Conservation (phyloP, 2,888 invertebrate genomes). For the Limnephilus auricula region DNA sequence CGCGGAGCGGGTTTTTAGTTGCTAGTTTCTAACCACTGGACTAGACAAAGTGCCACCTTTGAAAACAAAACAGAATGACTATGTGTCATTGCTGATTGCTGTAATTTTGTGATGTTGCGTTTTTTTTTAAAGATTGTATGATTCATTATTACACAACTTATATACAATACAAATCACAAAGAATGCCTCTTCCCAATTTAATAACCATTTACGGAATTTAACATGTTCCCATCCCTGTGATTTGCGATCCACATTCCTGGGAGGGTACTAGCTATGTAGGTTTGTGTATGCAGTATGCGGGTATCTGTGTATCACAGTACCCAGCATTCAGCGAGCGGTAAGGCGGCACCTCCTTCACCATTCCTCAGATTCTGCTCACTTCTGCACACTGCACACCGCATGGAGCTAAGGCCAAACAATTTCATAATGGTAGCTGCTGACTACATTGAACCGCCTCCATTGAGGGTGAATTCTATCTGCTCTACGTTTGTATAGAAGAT, state of each 20-base stretch:
- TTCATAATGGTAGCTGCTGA: background rate
- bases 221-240: background rate
- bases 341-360: background rate
- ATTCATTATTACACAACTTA: no score
- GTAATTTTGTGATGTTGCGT: no score
- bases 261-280: background rate
- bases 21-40: no score
- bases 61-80: no score
- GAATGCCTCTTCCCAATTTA: no score
- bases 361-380: background rate
- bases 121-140: no score
- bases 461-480: background rate
- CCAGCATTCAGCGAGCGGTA: background rate
- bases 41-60: no score
- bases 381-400: background rate
- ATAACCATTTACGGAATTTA: no score
- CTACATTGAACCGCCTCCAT: background rate
- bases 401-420: background rate
- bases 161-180: no score
- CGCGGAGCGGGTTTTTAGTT: no score
- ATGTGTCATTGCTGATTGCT: no score
- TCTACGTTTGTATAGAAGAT: background rate
- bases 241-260: background rate
- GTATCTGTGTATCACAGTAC: background rate
- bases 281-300: background rate